These are phyloP conservation scores for Neotoma lepida DNA, from an alignment of 2,113 vertebrate genomes.

Conservation along the genomic window DNA sequence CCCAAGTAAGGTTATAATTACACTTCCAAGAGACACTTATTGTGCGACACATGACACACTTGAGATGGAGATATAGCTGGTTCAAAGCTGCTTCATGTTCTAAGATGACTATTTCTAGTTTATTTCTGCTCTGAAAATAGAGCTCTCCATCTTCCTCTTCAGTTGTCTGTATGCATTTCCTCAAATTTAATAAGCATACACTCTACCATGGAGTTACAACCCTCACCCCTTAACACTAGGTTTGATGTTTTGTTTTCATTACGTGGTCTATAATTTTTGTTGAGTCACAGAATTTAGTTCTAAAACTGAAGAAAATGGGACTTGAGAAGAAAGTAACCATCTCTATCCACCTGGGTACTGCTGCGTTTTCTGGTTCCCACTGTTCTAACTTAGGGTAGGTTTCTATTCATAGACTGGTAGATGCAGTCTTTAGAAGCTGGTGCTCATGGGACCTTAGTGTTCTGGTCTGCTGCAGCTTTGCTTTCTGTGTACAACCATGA, in stretches of 20 bases:
- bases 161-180: not conserved
- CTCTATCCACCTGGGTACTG: not conserved
- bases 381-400: not conserved
- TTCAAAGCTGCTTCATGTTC: not conserved
- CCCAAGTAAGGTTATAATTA: not conserved
- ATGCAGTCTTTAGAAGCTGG: not conserved
- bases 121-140: not conserved
- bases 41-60: no score
- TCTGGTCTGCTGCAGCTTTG: not conserved
- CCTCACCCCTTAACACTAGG: not conserved
- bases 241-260: not conserved
- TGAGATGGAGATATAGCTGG: not conserved
- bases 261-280: not conserved
- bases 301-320: not conserved
- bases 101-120: not conserved
- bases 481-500: not conserved
- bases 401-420: not conserved
- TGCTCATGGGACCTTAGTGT: not conserved
- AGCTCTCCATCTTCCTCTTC: no score
- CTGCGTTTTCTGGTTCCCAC: not conserved
- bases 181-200: not conserved
- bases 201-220: no score
- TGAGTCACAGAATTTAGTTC: constrained; percentile 13
- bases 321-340: not conserved
- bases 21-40: not conserved